A percentile compares a stretch with the other conserved stretches of the same genome.
Conservation (phyloP, 2,888 invertebrate genomes). For the Rotaria magnacalcarata region DNA sequence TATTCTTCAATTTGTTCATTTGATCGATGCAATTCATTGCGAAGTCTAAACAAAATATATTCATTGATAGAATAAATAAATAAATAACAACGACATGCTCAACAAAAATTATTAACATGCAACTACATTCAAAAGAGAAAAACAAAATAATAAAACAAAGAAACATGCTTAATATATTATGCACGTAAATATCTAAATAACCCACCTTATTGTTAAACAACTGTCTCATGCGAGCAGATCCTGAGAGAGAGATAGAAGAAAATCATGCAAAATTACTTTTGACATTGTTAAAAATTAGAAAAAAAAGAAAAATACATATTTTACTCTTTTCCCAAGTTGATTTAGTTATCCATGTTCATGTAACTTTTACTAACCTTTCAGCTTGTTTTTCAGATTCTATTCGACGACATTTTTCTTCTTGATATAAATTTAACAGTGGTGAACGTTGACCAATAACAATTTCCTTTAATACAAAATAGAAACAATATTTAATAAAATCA, state of each 20-base stretch:
- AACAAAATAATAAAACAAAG: neutral
- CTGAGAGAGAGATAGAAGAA: constrained; percentile 13
- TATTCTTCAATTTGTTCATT: neutral
- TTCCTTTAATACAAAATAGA: neutral
- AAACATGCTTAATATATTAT: neutral
- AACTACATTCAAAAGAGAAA: neutral
- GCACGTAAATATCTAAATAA: neutral
- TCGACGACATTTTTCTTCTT: constrained; percentile 37
- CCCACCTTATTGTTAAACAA: constrained; percentile 20
- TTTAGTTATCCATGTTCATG: neutral
- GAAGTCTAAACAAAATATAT: neutral
- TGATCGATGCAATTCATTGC: constrained; percentile 22
- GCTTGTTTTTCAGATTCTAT: constrained; percentile 23
- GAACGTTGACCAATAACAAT: neutral
- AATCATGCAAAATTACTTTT: constrained; percentile 29
- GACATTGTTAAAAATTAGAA: neutral
- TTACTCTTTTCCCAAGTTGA: neutral
- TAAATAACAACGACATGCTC: neutral
- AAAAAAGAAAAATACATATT: neutral
- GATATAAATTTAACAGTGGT: constrained; percentile 31
- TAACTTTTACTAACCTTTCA: neutral
- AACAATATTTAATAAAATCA: neutral
- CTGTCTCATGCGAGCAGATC: constrained; percentile 34
- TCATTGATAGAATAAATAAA: neutral
- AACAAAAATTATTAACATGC: neutral